Conservation (phyloP, 2,888 invertebrate species). For the Lampropteryx suffumata region DNA sequence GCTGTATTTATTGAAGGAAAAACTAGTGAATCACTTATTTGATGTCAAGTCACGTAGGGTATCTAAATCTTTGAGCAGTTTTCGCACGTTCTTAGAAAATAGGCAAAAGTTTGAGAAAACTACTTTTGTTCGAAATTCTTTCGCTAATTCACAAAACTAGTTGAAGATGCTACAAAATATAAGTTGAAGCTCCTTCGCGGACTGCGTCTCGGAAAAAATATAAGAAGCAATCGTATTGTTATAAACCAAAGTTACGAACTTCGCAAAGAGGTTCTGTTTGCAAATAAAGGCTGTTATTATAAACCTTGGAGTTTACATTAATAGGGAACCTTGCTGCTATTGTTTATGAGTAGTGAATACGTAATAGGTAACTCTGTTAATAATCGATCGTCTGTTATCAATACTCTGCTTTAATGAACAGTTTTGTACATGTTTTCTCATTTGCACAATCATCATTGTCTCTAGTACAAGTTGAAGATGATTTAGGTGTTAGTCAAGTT, state of each 20-base stretch:
- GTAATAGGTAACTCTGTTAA: too few relatives aligned
- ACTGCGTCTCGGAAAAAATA: conserved; percentile 29
- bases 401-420: too few relatives aligned
- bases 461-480: too few relatives aligned
- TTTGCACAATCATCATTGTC: too few relatives aligned
- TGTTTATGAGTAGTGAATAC: conserved; percentile 13
- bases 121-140: conserved; percentile 27
- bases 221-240: too few relatives aligned
- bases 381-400: too few relatives aligned
- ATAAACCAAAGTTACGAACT: conserved; percentile 17
- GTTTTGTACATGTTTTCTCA: too few relatives aligned
- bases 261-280: conserved; percentile 17
- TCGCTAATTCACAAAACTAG: conserved; percentile 27
- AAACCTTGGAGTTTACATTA: conserved; percentile 14
- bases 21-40: background rate
- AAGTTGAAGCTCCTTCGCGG: conserved; percentile 34
- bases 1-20: too few relatives aligned
- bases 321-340: conserved; percentile 2
- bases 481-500: too few relatives aligned
- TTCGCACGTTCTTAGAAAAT: conserved; percentile 14
- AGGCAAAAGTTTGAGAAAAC: conserved; percentile 22
- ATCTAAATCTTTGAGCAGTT: conserved; percentile 5
- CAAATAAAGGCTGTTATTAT: conserved; percentile 20
- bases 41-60: conserved; percentile 9
- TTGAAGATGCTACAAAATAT: conserved; percentile 25